Conservation (phyloP, 2,113 vertebrate genomes). For the Malurus cyaneus region DNA sequence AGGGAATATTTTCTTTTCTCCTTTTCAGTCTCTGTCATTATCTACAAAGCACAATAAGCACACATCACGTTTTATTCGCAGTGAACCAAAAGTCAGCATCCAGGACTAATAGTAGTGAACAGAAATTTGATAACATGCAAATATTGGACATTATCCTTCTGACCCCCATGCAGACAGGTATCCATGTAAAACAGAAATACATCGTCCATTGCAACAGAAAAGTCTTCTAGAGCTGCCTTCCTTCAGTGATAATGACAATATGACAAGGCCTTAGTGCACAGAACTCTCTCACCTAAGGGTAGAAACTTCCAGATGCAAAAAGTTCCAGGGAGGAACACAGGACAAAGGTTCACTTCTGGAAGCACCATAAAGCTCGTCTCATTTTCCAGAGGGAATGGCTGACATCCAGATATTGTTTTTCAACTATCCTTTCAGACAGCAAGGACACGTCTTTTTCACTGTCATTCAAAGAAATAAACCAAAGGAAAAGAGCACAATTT, state of each 20-base stretch:
- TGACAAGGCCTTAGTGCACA: not conserved
- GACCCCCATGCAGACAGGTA: not conserved
- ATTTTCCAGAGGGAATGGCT: not conserved
- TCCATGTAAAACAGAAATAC: not conserved
- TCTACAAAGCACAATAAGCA: not conserved
- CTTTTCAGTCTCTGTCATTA: not conserved
- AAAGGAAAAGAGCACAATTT: constrained; percentile 45
- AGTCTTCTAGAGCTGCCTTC: not conserved
- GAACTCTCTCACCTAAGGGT: not conserved
- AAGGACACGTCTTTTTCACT: not conserved
- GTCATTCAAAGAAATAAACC: constrained; percentile 3
- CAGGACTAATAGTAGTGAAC: not conserved
- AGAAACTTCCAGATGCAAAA: not conserved
- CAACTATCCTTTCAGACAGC: not conserved
- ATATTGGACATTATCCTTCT: not conserved
- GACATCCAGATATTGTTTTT: constrained; percentile 47
- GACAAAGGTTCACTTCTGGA: not conserved
- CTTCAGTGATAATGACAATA: not conserved
- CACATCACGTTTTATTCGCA: not conserved
- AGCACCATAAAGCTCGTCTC: not conserved
- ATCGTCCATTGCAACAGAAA: not conserved
- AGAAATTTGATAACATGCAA: not conserved
- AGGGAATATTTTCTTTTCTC: not conserved
- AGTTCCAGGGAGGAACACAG: not conserved
- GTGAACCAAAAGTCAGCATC: not conserved